These are phyloP conservation scores for Drosophila triauraria DNA, from an alignment of 1,140 invertebrate genomes.

Conservation along the genomic window DNA sequence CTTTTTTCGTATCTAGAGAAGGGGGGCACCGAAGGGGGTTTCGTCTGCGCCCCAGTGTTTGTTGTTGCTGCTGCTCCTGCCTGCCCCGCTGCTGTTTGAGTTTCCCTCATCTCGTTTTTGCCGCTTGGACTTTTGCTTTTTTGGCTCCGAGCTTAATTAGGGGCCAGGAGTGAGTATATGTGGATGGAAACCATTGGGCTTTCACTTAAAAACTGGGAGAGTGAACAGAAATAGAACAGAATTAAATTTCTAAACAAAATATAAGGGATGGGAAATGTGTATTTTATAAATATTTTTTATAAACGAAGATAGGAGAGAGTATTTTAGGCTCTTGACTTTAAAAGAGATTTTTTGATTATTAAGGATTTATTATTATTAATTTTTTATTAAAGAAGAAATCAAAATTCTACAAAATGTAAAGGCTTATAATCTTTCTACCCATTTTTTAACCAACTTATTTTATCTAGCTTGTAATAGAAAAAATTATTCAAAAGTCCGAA, in stretches of 20 bases:
- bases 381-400: too few relatives aligned
- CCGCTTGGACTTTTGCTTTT: slow-evolving; percentile 56
- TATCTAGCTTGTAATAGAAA: not conserved
- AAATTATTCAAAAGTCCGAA: not conserved
- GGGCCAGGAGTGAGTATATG: slow-evolving; percentile 20
- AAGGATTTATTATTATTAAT: too few relatives aligned
- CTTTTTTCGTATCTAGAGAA: slow-evolving; percentile 61
- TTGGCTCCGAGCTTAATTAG: slow-evolving; percentile 52
- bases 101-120: slow-evolving; percentile 50
- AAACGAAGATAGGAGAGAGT: too few relatives aligned
- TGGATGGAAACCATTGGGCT: not conserved
- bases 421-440: not conserved
- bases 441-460: not conserved
- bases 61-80: slow-evolving; percentile 20
- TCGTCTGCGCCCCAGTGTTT: slow-evolving; percentile 48
- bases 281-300: not conserved
- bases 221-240: too few relatives aligned
- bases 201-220: not conserved
- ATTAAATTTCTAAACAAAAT: not conserved
- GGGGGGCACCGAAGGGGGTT: not conserved
- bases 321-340: too few relatives aligned
- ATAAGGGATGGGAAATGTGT: not conserved
- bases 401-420: too few relatives aligned
- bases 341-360: too few relatives aligned
- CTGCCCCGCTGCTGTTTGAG: slow-evolving; percentile 33